Evolutionary conservation across 2,797 vertebrate genomes (phyloP), one percentile per base, ranked within the genome.

Genomic region (Scleropages formosus): DNA sequence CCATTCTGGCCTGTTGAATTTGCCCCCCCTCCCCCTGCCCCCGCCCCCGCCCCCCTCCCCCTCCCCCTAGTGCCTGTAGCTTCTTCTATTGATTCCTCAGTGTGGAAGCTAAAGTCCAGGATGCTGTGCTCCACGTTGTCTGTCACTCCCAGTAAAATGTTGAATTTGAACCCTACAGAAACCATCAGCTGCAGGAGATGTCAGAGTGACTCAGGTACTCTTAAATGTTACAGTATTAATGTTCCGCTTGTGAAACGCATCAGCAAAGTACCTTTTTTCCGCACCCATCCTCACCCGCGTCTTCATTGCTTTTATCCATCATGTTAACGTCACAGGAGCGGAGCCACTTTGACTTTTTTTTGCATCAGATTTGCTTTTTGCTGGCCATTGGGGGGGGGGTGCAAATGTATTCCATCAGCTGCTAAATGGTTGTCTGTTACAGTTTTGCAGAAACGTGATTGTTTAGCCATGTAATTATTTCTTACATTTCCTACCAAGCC

Each of bases 141-240:
- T 69, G 53, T 39, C 70, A 24, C 31, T 44, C 67, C 59, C 86
- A 88, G 74, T 92, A 91, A 93, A 93, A 91, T 92, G 90, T 94
- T 91, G 83, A 92, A 92, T 93, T 94, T 93, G 90, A 94, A 93
- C 93, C 93, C 92, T 88, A 94, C 93, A 94, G 93, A 94, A 91
- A 94, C 92, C 93, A 93, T 86, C 93, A 93, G 89, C 93, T 94
- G 93, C 93, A 94, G 93, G 93, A 92, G 93, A 92, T 94, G 93
- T 93, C 93, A 93, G 87, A 94, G 90, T 94, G 93, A 94, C 87
- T 92, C 93, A 94, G 93, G 93, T 94, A 93, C 90, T 88, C 88
- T 90, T 92, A 87, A 89, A 90, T 90, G 93, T 92, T 92, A 87
- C 91, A 88, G 88, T 90, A 91, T 92, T 88, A 39, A 39, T 39